Evolutionary conservation across 2,113 vertebrate species (phyloP), one percentile per base, ranked within the genome.

Genomic region (Gila orcuttii): DNA sequence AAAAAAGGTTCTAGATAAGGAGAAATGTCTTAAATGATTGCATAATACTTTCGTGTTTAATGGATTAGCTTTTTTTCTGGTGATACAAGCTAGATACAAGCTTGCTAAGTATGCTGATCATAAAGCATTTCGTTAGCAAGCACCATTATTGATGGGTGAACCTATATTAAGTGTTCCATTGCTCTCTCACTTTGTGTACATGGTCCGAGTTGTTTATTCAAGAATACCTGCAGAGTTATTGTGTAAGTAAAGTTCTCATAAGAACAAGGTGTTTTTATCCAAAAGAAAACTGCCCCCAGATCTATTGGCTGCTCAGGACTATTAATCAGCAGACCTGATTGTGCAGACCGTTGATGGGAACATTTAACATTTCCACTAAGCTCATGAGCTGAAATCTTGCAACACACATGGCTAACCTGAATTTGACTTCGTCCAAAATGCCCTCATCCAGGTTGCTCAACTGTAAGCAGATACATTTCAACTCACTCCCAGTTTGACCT

Each of bases 401-500:
- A 87, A 79, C 21, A 74, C 79, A 50, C 59, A 80, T 74, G 33
- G 71, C 66, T 85, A 89, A 82, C 88, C 82, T 85, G 85, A 75
- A 31, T 79, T 84, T 85, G 82, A 79, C 77, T 84, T 17, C 7
- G 15, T 50, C 55, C 74, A 33, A 42, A 25, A 47, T 74, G 39
- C 59, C 45, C 77, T 73, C 39, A 64, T 85, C 74, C 87, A 86
- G 82, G 52, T 83, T 80, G 77, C 69, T 86, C 81, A 85, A 87
- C 82, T 82, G 59, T 57, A 73, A 60, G 28, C 33, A 76, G 79
- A 39, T 10, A 33, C 77, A 83, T 75, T 81, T 64, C 73, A 83
- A 69, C 73, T 79, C 85, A 87, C 91, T 92, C 78, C 90, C 78
- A 59, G 83, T 76, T 80, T 85, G 78, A 73, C 86, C 84, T 87